A percentile compares a stretch with the other conserved stretches of the same genome.
Evolutionary conservation across 2,888 invertebrate genomes (phyloP).

Genomic region (Limnephilus lunatus): DNA sequence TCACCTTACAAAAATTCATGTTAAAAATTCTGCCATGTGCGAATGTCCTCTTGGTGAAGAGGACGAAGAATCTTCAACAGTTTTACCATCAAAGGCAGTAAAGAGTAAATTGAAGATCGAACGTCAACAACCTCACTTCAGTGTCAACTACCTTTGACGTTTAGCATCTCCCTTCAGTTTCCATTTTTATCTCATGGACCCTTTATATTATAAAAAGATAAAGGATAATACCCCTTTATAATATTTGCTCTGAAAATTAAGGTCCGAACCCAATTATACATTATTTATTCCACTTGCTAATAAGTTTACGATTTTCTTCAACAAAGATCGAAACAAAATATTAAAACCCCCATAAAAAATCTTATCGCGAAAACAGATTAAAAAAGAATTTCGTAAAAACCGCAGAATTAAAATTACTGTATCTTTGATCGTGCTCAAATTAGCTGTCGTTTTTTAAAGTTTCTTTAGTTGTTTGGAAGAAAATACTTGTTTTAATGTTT

Average conservation of each 20-base stretch:
- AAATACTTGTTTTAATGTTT: neutral
- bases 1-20: no score
- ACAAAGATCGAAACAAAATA: neutral
- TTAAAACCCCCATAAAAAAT: conserved; percentile 4
- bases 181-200: neutral
- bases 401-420: neutral
- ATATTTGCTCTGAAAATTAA: neutral
- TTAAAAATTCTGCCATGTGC: no score
- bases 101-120: neutral
- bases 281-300: neutral
- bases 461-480: conserved; percentile 2
- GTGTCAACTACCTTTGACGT: neutral
- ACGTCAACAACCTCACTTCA: conserved; percentile 2
- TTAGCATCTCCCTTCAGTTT: neutral
- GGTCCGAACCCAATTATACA: neutral
- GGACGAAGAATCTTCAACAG: neutral
- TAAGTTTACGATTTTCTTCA: neutral
- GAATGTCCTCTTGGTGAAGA: neutral
- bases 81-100: neutral
- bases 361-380: conserved; percentile 18
- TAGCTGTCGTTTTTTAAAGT: neutral
- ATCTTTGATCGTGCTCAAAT: neutral
- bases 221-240: neutral
- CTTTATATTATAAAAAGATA: neutral
- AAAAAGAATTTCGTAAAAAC: conserved; percentile 7